Conservation (phyloP, 2,113 vertebrate species). For the Galemys pyrenaicus region DNA sequence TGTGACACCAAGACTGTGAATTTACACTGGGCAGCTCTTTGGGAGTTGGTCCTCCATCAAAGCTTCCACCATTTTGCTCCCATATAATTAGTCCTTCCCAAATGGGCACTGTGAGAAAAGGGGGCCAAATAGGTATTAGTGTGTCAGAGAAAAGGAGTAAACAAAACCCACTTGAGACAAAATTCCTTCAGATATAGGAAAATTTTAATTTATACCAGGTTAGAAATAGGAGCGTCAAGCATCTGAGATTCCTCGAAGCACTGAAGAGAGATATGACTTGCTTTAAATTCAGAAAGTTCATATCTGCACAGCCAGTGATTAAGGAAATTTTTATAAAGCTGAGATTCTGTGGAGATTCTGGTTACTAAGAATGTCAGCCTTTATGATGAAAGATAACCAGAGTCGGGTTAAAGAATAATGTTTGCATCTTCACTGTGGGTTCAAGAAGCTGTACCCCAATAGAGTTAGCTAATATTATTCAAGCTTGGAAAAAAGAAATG, state of each 20-base stretch:
- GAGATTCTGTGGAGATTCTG: conserved; percentile 81
- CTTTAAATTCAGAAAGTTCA: conserved; percentile 75
- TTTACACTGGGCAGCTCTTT: not conserved
- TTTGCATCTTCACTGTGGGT: conserved; percentile 83
- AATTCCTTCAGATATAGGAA: not conserved
- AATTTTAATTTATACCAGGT: conserved; percentile 42
- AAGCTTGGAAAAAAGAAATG: conserved; percentile 81
- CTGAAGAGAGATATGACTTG: conserved; percentile 44
- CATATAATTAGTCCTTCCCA: not conserved
- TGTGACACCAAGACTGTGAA: not conserved
- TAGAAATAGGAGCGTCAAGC: not conserved
- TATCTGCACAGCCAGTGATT: conserved; percentile 68
- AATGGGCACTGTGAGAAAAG: not conserved
- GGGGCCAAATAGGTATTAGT: not conserved
- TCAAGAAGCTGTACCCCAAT: conserved; percentile 82
- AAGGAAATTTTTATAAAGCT: conserved; percentile 78
- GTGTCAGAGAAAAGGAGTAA: not conserved
- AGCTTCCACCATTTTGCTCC: not conserved
- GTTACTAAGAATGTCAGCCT: conserved; percentile 81
- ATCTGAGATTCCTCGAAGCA: conserved; percentile 50
- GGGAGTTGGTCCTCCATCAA: not conserved
- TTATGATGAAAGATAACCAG: conserved; percentile 79
- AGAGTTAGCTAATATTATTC: conserved; percentile 85
- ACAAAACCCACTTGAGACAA: not conserved
- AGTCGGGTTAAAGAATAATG: conserved; percentile 81